Evolutionary conservation across 2,888 invertebrate species (phyloP).

Genomic region (Sphaeridia pumilis): DNA sequence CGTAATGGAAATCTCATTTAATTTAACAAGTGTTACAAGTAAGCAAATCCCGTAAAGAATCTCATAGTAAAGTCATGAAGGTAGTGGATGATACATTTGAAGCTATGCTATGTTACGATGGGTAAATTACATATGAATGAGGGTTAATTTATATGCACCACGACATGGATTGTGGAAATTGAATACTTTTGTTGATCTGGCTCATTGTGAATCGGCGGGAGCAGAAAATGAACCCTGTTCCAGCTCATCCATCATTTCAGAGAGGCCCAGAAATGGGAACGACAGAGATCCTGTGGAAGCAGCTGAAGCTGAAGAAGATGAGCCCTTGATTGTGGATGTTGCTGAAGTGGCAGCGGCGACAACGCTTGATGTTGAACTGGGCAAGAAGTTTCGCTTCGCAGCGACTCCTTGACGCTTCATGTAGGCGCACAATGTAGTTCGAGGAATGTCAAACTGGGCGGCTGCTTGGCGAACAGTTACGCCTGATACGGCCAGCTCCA

Average conservation of each 20-base stretch:
- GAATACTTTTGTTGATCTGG: not conserved
- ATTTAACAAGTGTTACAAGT: too few species aligned
- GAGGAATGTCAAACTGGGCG: slow-evolving; percentile 49
- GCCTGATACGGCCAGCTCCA: slow-evolving; percentile 39
- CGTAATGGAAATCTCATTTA: too few species aligned
- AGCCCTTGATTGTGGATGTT: too few species aligned
- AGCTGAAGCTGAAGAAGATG: not conserved
- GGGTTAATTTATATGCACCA: too few species aligned
- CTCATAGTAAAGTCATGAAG: too few species aligned
- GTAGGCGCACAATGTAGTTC: slow-evolving; percentile 51
- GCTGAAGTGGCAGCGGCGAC: not conserved
- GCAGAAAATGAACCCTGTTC: slow-evolving; percentile 23
- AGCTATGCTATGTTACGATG: too few species aligned
- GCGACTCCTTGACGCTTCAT: slow-evolving; percentile 46
- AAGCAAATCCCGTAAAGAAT: too few species aligned
- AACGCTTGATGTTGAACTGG: slow-evolving; percentile 6
- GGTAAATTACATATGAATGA: too few species aligned
- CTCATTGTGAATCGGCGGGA: too few species aligned
- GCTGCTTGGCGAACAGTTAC: slow-evolving; percentile 52
- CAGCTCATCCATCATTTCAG: slow-evolving; percentile 34
- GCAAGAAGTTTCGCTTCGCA: slow-evolving; percentile 20
- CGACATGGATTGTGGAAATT: too few species aligned
- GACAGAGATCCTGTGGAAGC: slow-evolving; percentile 16
- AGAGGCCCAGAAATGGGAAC: slow-evolving; percentile 28
- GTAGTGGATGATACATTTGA: too few species aligned